Conservation (phyloP, 1,140 invertebrate genomes). For the Amphibalanus amphitrite region DNA sequence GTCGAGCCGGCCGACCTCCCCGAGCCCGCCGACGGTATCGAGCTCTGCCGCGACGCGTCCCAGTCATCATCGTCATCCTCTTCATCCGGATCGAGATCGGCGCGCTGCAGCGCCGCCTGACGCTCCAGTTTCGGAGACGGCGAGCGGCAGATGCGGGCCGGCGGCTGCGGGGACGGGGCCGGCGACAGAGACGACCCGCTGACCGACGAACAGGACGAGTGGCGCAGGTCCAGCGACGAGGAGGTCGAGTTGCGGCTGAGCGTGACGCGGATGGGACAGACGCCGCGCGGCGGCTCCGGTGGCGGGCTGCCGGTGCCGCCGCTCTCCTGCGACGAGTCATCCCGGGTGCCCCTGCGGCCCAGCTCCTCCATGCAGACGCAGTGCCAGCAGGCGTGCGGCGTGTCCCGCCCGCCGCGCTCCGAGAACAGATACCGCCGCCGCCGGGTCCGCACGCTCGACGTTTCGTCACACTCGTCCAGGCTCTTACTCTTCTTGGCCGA, state of each 20-base stretch:
- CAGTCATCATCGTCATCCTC: neutral
- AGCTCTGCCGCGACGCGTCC: neutral
- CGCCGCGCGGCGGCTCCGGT: conserved; percentile 1
- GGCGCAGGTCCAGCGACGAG: conserved; percentile 25
- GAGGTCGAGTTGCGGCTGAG: conserved; percentile 36
- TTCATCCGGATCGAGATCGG: neutral
- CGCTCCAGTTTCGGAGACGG: conserved; percentile 33
- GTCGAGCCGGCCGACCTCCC: neutral
- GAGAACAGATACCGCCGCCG: too few species aligned
- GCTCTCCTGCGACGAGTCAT: neutral
- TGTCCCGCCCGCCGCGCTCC: too few species aligned
- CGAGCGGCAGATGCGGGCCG: conserved; percentile 11
- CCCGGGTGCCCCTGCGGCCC: neutral
- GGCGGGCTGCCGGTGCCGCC: conserved; percentile 1
- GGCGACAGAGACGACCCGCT: neutral
- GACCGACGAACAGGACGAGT: neutral
- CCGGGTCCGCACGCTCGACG: too few species aligned
- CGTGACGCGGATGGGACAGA: conserved; percentile 45
- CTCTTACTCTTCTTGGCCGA: conserved; percentile 47
- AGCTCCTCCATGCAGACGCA: conserved; percentile 23
- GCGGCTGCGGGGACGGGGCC: conserved; percentile 22
- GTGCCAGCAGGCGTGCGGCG: conserved; percentile 33
- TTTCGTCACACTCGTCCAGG: conserved; percentile 3
- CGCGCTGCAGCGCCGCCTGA: conserved; percentile 41
- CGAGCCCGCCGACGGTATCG: neutral